A percentile compares a stretch with the other conserved stretches of the same genome.
phyloP scores from a whole-genome alignment of 2,888 invertebrate genomes.

The Camptogramma bilineatum region DNA sequence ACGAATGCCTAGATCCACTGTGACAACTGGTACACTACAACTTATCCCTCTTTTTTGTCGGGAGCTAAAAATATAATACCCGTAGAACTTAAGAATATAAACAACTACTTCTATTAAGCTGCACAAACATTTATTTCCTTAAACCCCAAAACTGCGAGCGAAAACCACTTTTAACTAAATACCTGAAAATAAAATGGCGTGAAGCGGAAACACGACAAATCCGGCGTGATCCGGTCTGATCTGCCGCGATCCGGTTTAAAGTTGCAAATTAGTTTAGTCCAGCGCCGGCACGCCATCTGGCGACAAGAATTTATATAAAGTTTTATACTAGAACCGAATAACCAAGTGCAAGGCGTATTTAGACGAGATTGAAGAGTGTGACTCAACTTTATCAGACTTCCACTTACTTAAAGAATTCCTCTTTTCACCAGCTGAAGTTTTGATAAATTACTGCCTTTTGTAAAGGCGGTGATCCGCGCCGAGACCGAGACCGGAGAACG shows the following conservation, averaged over 20 bases:
- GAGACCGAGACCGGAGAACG: too few species aligned
- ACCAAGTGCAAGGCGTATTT: neutral
- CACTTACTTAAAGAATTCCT: too few species aligned
- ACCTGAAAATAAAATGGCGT: constrained; percentile 11
- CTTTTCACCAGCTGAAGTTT: too few species aligned
- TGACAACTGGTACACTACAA: too few species aligned
- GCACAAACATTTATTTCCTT: neutral
- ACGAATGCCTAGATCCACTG: too few species aligned
- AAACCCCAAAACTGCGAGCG: neutral
- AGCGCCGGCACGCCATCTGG: constrained; percentile 12
- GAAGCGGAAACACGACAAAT: constrained; percentile 44
- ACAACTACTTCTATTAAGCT: neutral
- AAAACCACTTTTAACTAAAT: neutral
- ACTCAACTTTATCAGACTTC: too few species aligned
- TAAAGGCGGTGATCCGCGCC: too few species aligned
- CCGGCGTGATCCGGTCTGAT: constrained; percentile 38
- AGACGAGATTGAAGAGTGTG: too few species aligned
- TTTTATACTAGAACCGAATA: neutral
- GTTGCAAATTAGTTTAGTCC: constrained; percentile 53
- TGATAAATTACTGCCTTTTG: too few species aligned
- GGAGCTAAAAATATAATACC: too few species aligned
- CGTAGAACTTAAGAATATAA: neutral
- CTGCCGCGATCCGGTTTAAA: constrained; percentile 46
- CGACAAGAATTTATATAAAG: neutral
- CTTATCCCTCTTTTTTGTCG: too few species aligned